These are phyloP conservation scores for Drosophila macrospina DNA, from an alignment of 2,888 invertebrate species.

Conservation along the genomic window DNA sequence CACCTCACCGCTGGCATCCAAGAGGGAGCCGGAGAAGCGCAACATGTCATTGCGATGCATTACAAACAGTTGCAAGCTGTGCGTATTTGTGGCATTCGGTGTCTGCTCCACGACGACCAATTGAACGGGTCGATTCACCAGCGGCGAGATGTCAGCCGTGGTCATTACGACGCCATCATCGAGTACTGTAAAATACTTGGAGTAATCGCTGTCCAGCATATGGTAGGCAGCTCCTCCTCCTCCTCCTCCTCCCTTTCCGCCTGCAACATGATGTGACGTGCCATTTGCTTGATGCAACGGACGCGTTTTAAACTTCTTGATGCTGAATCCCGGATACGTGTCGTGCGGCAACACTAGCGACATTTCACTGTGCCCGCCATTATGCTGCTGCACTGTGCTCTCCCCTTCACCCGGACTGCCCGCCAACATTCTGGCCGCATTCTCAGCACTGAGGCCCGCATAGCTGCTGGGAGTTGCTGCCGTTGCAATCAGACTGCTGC, in stretches of 20 bases:
- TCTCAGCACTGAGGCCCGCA: constrained; percentile 75
- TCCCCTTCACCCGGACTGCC: constrained; percentile 69
- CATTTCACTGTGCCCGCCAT: constrained; percentile 76
- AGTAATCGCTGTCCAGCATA: constrained; percentile 92
- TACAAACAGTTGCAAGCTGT: constrained; percentile 92
- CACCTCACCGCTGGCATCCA: constrained; percentile 89
- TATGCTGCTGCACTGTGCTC: constrained; percentile 25
- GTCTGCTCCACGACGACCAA: constrained; percentile 93
- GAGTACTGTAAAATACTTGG: constrained; percentile 94
- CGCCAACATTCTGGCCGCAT: constrained; percentile 81
- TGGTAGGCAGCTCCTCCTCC: constrained; percentile 86
- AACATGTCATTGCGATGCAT: constrained; percentile 93
- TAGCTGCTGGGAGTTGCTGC: constrained; percentile 51
- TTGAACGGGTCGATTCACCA: constrained; percentile 93
- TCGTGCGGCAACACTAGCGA: constrained; percentile 92
- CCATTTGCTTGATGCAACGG: constrained; percentile 62
- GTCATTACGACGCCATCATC: constrained; percentile 96
- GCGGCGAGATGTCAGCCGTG: constrained; percentile 92
- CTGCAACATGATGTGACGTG: constrained; percentile 23
- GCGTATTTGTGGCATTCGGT: constrained; percentile 92
- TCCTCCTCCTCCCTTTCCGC: too few species aligned
- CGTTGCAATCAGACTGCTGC: constrained; percentile 7
- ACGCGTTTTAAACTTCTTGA: constrained; percentile 90
- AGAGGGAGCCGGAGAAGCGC: constrained; percentile 89
- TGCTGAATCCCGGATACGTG: constrained; percentile 94